Evolutionary conservation across 1,140 invertebrate species (phyloP), one percentile per base, ranked within the genome.

Genomic region (Charaxes varanes): DNA sequence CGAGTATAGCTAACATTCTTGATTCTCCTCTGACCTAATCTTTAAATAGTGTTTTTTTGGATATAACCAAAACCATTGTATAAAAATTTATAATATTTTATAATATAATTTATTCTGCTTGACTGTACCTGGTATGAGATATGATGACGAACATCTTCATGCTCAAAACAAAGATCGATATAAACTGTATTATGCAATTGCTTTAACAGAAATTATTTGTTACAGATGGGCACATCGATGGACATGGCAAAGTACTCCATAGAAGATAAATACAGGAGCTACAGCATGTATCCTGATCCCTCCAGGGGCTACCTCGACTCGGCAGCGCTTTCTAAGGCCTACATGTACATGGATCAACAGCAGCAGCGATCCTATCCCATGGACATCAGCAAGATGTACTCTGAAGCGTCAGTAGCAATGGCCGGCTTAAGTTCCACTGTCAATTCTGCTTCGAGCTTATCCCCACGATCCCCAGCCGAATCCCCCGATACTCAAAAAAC

Each of bases 261-360:
- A 81, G 91, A 92, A 48, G 91, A 92, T 41, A 92, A 92, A 45
- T 93, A 92, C 70, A 86, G 91, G 18, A 88, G 89, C 3, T 92
- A 92, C 79, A 66, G 81, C 49, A 91, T 91, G 90, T 91, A 91
- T 54, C 86, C 89, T 2, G 89, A 91, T 56, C 87, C 89, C 5
- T 87, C 89, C 0, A 89, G 91, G 37, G 88, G 90, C 22, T 93
- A 93, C 58, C 76, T 93, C 43, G 92, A 93, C 57, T 89, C 89
- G 7, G 91, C 90, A 0, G 90, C 91, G 2, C 83, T 91, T 7
- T 91, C 90, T 46, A 94, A 94, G 68, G 92, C 91, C 1, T 94
- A 94, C 66, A 90, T 93, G 83, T 93, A 93, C 74, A 91, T 92
- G 88, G 91, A 93, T 57, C 91, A 91, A 48, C 85, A 81, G 37